phyloP scores from a whole-genome alignment of 2,113 vertebrate genomes.

The Phocoena phocoena region DNA sequence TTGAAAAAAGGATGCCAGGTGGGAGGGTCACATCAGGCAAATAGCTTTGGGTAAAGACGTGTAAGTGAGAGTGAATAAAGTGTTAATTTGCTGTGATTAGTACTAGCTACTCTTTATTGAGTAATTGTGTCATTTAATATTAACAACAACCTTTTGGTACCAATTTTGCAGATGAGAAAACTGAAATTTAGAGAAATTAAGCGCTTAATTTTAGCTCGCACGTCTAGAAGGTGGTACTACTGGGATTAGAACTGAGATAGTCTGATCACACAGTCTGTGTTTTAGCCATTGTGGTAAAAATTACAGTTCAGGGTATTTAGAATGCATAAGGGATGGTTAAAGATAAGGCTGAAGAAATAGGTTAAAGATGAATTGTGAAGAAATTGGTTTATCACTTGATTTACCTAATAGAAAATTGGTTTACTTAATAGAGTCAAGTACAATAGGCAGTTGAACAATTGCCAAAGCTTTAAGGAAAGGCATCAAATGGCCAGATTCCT shows the following conservation, averaged over 20 bases:
- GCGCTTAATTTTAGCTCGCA: background rate
- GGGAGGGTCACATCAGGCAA: background rate
- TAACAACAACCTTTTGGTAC: background rate
- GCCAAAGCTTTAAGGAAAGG: background rate
- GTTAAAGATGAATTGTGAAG: background rate
- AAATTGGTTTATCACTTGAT: background rate
- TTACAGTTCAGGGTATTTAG: background rate
- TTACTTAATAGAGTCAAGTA: background rate
- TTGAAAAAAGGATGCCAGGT: background rate
- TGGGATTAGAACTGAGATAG: background rate
- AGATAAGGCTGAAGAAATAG: background rate
- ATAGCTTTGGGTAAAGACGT: background rate
- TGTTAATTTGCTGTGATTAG: background rate
- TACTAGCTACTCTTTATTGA: background rate
- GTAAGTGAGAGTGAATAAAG: background rate
- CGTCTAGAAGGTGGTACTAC: background rate
- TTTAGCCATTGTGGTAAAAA: background rate
- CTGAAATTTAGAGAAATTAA: background rate
- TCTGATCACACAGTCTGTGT: background rate
- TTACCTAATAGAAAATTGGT: background rate
- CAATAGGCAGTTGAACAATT: background rate
- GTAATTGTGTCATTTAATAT: background rate
- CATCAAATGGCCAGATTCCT: background rate
- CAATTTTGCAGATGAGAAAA: background rate
- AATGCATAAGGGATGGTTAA: background rate